Evolutionary conservation across 2,113 vertebrate genomes (phyloP).

Genomic region (Sitta europaea): DNA sequence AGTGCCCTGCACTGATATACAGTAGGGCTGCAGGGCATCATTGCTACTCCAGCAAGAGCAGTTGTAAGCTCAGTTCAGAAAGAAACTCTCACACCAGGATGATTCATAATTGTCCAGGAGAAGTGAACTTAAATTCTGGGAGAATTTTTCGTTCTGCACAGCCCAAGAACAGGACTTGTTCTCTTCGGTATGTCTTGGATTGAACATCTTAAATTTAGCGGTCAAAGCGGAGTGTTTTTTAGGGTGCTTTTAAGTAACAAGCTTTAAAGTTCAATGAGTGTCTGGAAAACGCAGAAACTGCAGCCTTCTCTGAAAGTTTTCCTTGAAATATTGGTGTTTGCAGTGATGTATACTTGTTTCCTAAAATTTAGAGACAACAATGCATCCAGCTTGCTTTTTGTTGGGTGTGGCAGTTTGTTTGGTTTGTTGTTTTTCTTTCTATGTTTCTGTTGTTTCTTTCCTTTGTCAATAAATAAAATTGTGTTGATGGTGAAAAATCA

Average conservation of each 20-base stretch:
- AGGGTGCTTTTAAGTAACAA: not conserved
- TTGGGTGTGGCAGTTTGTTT: not conserved
- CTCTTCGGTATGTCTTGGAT: not conserved
- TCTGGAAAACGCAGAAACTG: not conserved
- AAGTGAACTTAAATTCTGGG: not conserved
- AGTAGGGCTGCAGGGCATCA: not conserved
- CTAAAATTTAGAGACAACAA: not conserved
- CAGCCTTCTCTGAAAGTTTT: not conserved
- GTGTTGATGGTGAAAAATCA: not conserved
- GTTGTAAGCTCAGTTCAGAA: not conserved
- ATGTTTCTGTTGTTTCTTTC: fast-evolving
- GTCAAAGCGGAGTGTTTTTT: not conserved
- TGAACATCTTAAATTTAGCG: not conserved
- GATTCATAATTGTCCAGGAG: fast-evolving
- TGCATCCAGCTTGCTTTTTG: not conserved
- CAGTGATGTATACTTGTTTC: not conserved
- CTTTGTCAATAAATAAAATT: not conserved
- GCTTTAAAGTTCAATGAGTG: not conserved
- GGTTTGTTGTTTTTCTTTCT: not conserved
- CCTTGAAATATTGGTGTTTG: not conserved
- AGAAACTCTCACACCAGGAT: not conserved
- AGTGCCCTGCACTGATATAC: too few relatives aligned
- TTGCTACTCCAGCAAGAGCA: not conserved
- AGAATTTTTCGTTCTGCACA: not conserved
- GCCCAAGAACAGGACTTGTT: not conserved